A percentile compares a stretch with the other conserved stretches of the same genome.
Conservation (phyloP, 2,888 invertebrate genomes). For the Colostygia pectinataria region DNA sequence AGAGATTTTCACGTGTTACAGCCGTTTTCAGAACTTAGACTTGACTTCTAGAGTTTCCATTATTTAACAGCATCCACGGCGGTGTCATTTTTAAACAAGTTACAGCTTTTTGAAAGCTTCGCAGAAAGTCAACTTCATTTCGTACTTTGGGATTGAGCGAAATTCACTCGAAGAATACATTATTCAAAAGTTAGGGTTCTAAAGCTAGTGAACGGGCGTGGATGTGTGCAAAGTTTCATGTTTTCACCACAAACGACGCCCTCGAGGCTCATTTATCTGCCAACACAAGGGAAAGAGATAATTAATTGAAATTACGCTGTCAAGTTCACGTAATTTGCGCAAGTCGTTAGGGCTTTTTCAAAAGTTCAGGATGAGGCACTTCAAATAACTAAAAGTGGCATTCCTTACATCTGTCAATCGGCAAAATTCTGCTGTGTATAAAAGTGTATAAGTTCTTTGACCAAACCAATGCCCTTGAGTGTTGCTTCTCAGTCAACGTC, state of each 20-base stretch:
- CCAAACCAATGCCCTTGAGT: slow-evolving; percentile 6
- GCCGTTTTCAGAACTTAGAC: slow-evolving; percentile 9
- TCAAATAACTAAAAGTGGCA: background rate
- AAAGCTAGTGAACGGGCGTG: slow-evolving; percentile 50
- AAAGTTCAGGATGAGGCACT: slow-evolving; percentile 19
- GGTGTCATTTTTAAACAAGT: slow-evolving; percentile 28
- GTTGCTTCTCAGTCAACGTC: slow-evolving; percentile 18
- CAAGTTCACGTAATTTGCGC: slow-evolving; percentile 51
- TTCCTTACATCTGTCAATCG: background rate
- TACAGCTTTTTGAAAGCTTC: slow-evolving; percentile 42
- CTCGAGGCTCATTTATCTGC: slow-evolving; percentile 68
- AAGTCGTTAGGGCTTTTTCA: slow-evolving; percentile 39
- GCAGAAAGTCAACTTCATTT: slow-evolving; percentile 37
- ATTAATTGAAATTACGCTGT: slow-evolving; percentile 73
- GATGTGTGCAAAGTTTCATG: slow-evolving; percentile 66
- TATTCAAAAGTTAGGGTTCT: slow-evolving; percentile 62
- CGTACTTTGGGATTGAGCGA: slow-evolving; percentile 50
- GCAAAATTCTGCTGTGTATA: background rate
- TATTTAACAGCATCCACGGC: slow-evolving; percentile 5
- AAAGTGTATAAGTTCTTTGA: no score
- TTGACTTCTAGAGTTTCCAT: slow-evolving; percentile 14
- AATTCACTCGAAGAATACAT: slow-evolving; percentile 65
- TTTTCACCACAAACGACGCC: slow-evolving; percentile 63
- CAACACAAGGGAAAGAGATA: slow-evolving; percentile 61
- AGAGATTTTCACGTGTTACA: slow-evolving; percentile 20